These are phyloP conservation scores for Tolmerus cingulatus DNA, from an alignment of 2,888 invertebrate species.

Conservation along the genomic window DNA sequence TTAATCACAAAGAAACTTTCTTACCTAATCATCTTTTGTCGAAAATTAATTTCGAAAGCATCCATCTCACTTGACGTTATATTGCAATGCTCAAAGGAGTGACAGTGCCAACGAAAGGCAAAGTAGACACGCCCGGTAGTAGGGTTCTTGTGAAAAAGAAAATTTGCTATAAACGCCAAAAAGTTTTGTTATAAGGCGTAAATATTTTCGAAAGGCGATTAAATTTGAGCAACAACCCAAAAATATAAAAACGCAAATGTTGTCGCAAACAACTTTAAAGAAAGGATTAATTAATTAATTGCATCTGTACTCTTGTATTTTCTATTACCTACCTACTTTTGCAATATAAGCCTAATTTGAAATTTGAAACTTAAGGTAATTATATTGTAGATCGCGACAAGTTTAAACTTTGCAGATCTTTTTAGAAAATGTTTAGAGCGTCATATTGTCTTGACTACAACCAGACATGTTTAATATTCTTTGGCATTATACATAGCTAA, in stretches of 20 bases:
- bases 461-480: too few relatives aligned
- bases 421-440: too few relatives aligned
- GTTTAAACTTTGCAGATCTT: too few relatives aligned
- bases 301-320: too few relatives aligned
- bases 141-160: background rate
- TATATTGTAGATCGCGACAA: too few relatives aligned
- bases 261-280: background rate
- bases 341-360: too few relatives aligned
- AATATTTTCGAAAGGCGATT: background rate
- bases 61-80: background rate
- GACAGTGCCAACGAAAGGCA: background rate
- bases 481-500: too few relatives aligned
- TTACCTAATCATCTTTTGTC: conserved; percentile 3
- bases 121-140: background rate
- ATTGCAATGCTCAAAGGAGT: background rate
- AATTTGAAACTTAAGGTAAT: too few relatives aligned
- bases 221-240: background rate
- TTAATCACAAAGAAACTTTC: conserved; percentile 1
- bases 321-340: too few relatives aligned
- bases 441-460: too few relatives aligned
- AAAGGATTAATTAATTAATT: background rate
- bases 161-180: background rate
- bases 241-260: background rate
- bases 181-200: conserved; percentile 9
- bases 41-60: background rate